Conservation (phyloP, 2,113 vertebrate species). For the Naja naja region DNA sequence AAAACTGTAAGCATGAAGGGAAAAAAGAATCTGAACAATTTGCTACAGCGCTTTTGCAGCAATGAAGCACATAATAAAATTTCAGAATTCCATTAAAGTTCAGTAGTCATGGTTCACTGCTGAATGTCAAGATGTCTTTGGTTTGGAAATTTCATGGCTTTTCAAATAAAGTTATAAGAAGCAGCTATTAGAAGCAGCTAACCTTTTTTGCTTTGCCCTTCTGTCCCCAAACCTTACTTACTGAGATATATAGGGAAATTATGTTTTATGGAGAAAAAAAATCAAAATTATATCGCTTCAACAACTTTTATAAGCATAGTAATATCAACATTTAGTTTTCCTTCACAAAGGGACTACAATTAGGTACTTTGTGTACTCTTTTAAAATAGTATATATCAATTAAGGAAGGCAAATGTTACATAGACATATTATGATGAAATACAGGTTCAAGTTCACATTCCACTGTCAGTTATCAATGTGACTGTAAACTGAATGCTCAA, state of each 20-base stretch:
- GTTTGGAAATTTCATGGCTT: constrained; percentile 44
- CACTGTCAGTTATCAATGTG: background rate
- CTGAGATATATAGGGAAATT: constrained; percentile 19
- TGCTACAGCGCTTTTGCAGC: background rate
- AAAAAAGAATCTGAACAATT: background rate
- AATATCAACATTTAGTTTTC: background rate
- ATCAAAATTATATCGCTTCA: constrained; percentile 33
- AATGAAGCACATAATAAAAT: fast-evolving
- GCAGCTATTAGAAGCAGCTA: background rate
- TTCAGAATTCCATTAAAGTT: background rate
- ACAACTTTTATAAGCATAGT: constrained; percentile 34
- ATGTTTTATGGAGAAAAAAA: background rate
- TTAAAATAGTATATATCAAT: constrained; percentile 7
- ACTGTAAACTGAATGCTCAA: background rate
- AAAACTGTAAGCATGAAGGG: background rate
- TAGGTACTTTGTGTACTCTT: background rate
- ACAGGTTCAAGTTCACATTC: background rate
- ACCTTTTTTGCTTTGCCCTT: background rate
- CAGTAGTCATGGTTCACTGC: background rate
- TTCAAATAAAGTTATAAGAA: constrained; percentile 29
- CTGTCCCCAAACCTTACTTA: constrained; percentile 12
- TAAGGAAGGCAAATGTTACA: background rate
- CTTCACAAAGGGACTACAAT: constrained; percentile 4
- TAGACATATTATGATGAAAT: background rate
- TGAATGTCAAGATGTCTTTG: constrained; percentile 28